Evolutionary conservation across 2,888 invertebrate species (phyloP).

Genomic region (Chrysomela aeneicollis): DNA sequence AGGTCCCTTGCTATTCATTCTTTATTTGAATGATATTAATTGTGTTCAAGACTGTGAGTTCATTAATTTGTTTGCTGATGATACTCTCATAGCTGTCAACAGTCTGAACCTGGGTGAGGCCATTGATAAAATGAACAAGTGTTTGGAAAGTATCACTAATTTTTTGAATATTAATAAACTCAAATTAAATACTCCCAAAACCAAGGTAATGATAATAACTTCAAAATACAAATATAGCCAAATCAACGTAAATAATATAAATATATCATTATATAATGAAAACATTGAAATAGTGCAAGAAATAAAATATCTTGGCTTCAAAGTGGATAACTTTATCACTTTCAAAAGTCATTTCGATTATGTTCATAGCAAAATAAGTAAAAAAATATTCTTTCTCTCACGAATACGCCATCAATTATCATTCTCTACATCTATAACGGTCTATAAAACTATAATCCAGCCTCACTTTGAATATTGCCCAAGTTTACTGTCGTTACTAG

Average conservation of each 20-base stretch:
- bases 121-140: neutral
- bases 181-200: conserved; percentile 4
- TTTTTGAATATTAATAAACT: conserved; percentile 1
- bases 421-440: neutral
- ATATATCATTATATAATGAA: neutral
- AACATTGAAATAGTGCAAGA: neutral
- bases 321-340: neutral
- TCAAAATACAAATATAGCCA: neutral
- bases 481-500: conserved; percentile 8
- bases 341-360: conserved; percentile 1
- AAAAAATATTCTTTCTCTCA: neutral
- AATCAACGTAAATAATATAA: neutral
- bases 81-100: neutral
- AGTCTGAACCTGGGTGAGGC: conserved; percentile 3
- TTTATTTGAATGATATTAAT: conserved; percentile 8
- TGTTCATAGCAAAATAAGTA: conserved; percentile 8
- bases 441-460: conserved; percentile 1
- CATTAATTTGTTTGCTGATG: conserved; percentile 4
- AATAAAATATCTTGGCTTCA: neutral
- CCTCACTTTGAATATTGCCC: conserved; percentile 1
- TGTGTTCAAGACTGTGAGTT: neutral
- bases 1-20: neutral
- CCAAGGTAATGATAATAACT: conserved; percentile 3
- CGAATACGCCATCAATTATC: neutral
- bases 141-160: neutral